phyloP scores from a whole-genome alignment of 1,140 invertebrate genomes.

The Mesaphorura yosii region DNA sequence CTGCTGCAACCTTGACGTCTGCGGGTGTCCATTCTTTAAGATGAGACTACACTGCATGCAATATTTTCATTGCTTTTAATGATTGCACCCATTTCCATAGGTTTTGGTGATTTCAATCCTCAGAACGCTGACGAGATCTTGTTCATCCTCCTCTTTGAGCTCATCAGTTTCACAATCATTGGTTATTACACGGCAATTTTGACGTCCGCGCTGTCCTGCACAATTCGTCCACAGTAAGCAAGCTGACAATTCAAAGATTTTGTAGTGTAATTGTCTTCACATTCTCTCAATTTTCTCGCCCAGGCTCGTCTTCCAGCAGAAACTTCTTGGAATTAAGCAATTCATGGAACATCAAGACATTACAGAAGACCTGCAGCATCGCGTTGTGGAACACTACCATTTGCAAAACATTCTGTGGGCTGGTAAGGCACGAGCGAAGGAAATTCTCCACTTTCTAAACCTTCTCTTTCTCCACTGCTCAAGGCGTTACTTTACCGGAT shows the following conservation, averaged over 20 bases:
- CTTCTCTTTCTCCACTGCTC: too few relatives aligned
- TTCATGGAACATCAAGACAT: conserved; percentile 23
- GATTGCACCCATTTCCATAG: too few relatives aligned
- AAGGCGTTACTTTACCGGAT: conserved; percentile 11
- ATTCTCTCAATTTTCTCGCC: background rate
- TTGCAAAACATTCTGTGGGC: conserved; percentile 20
- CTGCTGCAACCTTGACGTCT: background rate
- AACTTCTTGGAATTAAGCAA: conserved; percentile 16
- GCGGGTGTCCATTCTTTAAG: too few relatives aligned
- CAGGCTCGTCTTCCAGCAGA: conserved; percentile 27
- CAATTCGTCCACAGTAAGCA: conserved; percentile 14
- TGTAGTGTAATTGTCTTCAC: background rate
- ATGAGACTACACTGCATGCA: too few relatives aligned
- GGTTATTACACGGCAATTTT: conserved; percentile 25
- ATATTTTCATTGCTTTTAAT: too few relatives aligned
- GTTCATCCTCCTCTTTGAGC: conserved; percentile 6
- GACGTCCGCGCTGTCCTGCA: conserved; percentile 23
- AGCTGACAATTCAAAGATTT: background rate
- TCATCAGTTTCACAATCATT: conserved; percentile 24
- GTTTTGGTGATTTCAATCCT: conserved; percentile 29
- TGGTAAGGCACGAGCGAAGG: too few relatives aligned
- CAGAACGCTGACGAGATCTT: conserved; percentile 18
- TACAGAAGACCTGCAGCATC: conserved; percentile 17
- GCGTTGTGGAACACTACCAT: conserved; percentile 22
- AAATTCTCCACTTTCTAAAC: too few relatives aligned